Conservation (phyloP, 1,140 invertebrate genomes). For the Saccostrea glomerata region DNA sequence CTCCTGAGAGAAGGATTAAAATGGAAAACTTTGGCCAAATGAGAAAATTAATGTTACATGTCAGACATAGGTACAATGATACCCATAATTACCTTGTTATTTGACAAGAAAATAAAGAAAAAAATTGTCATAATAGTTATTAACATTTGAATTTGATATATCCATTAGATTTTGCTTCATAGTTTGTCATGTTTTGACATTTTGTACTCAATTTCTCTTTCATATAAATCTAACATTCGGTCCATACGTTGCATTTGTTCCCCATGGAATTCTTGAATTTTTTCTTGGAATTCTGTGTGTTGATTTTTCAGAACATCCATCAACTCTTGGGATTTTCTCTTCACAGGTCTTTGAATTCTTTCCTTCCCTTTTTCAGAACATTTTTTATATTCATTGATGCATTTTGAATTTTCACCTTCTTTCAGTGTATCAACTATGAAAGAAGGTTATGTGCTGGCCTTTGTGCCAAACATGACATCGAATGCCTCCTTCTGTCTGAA, state of each 20-base stretch:
- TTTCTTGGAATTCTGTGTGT: constrained; percentile 1
- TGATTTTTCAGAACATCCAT: background rate
- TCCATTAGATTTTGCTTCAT: no score
- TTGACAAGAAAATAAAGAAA: no score
- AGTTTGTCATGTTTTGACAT: no score
- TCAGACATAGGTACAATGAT: no score
- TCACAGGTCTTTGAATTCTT: constrained; percentile 5
- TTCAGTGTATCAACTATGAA: background rate
- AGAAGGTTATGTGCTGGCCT: constrained; percentile 26
- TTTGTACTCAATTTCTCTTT: background rate
- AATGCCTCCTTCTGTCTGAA: constrained; percentile 42
- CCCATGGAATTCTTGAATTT: constrained; percentile 30
- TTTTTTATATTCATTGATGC: no score
- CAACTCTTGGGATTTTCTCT: background rate
- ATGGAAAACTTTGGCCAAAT: no score
- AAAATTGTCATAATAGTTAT: no score
- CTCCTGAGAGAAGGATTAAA: no score
- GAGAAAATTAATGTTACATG: no score
- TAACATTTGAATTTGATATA: no score
- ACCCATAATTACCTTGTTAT: no score
- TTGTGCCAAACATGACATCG: constrained; percentile 40
- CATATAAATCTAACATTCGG: constrained; percentile 23
- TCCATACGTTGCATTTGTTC: constrained; percentile 37
- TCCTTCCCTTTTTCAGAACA: background rate
- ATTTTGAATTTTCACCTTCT: background rate